These are phyloP conservation scores for Halocaridina rubra DNA, from an alignment of 2,888 invertebrate genomes.

Conservation along the genomic window DNA sequence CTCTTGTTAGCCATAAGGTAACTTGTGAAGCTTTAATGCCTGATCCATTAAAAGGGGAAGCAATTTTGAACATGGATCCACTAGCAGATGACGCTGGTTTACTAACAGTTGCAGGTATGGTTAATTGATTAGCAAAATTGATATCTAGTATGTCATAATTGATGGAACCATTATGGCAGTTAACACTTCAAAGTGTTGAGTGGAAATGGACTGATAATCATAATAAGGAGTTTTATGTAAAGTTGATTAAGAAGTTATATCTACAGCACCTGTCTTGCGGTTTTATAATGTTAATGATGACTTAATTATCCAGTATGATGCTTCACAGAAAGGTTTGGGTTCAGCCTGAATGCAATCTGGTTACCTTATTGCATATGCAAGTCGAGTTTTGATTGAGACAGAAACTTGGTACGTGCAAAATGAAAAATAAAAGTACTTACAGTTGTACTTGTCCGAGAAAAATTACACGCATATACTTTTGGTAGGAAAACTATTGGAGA, in stretches of 20 bases:
- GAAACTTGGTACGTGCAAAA: not conserved
- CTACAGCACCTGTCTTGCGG: not conserved
- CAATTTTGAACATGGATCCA: not conserved
- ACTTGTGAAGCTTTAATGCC: too few species aligned
- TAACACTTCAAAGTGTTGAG: not conserved
- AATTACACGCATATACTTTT: not conserved
- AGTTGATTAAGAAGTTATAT: not conserved
- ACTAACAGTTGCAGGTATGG: not conserved
- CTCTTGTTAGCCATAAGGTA: not conserved
- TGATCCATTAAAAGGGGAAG: too few species aligned
- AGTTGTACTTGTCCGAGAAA: not conserved
- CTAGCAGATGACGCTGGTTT: not conserved
- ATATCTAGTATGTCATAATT: too few species aligned
- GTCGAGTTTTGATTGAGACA: not conserved
- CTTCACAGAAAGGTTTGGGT: not conserved
- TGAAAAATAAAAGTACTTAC: not conserved
- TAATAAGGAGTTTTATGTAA: not conserved
- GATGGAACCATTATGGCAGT: not conserved
- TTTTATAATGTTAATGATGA: not conserved
- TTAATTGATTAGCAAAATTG: not conserved
- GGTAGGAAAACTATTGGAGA: not conserved
- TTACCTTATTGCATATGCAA: not conserved
- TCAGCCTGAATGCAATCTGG: not conserved
- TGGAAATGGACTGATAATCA: not conserved
- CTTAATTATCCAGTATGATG: not conserved